A percentile compares a stretch with the other conserved stretches of the same genome.
phyloP scores from a whole-genome alignment of 1,140 invertebrate species.

The Diuraphis noxia region DNA sequence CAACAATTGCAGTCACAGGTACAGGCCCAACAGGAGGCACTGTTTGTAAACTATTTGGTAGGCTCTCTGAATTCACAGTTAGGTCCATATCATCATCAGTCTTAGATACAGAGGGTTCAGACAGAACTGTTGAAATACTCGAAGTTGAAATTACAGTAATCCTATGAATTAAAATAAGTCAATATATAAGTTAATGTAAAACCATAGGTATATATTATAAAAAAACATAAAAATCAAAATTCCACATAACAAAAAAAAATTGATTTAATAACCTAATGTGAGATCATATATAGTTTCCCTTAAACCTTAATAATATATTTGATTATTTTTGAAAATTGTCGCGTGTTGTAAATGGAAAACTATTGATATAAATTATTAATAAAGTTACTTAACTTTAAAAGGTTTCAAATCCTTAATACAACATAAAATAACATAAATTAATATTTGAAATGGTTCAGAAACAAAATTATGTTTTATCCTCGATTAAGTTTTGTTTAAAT shows the following conservation, averaged over 20 bases:
- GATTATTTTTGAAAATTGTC: too few relatives aligned
- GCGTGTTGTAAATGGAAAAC: too few relatives aligned
- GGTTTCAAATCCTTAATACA: too few relatives aligned
- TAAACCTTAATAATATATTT: too few relatives aligned
- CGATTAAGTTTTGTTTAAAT: background rate
- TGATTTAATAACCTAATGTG: too few relatives aligned
- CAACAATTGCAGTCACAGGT: conserved; percentile 19
- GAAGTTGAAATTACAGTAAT: conserved; percentile 36
- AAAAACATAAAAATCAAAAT: too few relatives aligned
- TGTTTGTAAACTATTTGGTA: conserved; percentile 38
- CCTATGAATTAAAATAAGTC: conserved; percentile 4
- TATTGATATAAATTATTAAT: too few relatives aligned
- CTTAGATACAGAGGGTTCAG: conserved; percentile 42
- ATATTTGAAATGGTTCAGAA: too few relatives aligned
- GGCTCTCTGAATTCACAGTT: conserved; percentile 29
- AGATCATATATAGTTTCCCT: too few relatives aligned
- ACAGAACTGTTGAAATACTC: conserved; percentile 10
- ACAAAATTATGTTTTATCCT: background rate
- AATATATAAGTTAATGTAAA: background rate
- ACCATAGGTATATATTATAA: background rate
- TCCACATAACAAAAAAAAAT: too few relatives aligned
- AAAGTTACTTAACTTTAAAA: too few relatives aligned
- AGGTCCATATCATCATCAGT: conserved; percentile 39
- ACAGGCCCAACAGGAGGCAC: conserved; percentile 20
- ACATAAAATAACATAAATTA: too few relatives aligned